Base-by-base conservation (phyloP, 2,888 invertebrate species). In the Epinotia nisella region DNA sequence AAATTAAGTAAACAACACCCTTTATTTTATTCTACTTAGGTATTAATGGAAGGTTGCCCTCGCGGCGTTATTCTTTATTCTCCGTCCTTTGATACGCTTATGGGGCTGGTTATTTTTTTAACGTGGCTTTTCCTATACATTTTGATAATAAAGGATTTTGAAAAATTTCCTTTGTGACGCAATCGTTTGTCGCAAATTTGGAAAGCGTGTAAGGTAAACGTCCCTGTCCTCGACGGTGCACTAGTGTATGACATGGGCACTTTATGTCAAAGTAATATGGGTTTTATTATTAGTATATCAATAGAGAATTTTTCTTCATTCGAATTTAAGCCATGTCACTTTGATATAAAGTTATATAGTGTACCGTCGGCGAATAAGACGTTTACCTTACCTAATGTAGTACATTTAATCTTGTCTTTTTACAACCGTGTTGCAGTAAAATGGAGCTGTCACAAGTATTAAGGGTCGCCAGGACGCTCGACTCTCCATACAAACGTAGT, bases 1-100 rank as follows among this genome's bases (percentile, higher is more conserved):
- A 73, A 73, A 73, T 73, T 73, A 73, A 70, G 64, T 49, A 59
- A 71, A 45, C 49, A 71, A 58, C 58, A 65, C 58, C 70, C 51
- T 70, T 70, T 70, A 62, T 64, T 35, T 62, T n/a, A 56, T n/a
- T n/a, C 29, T 58, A 35, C 45, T 24, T 64, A 17, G 49, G 19
- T 70, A 64, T 58, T 64, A 70, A 70, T 71, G 64, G 51, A n/a
- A 29, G 49, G 10, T 24, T 56, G 21, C 35, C 58, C 58, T 19
- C 17, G 56, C 35, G 49, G 64, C 51, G 62, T 49, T 51, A 17
- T 58, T 58, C 35, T 71, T 15, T 71, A 29, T 41, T 65, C 49
- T 15, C 13, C n/a, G 35, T 24, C 55, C 24, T 62, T 58, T 71
- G 58, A 65, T 64, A 21, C 21, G 19, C 49, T 49, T 60, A 56